Evolutionary conservation across 2,888 invertebrate genomes (phyloP).

Genomic region (Drosophila macrospina): DNA sequence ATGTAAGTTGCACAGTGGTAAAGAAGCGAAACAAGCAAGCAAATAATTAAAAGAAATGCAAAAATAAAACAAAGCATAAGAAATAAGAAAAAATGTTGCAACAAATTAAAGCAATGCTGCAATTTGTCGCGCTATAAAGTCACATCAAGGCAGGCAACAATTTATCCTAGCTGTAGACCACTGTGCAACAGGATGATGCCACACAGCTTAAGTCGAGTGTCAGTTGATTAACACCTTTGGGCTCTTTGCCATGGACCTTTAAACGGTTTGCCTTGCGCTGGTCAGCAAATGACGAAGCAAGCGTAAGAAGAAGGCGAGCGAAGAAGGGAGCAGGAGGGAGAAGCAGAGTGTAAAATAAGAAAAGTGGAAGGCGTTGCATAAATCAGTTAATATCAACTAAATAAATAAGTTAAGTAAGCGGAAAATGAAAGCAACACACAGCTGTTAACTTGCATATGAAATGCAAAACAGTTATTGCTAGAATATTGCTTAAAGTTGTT

Average conservation of each 20-base stretch:
- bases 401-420: background rate
- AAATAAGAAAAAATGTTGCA: background rate
- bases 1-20: slow-evolving; percentile 49
- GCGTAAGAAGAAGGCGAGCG: no score
- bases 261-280: slow-evolving; percentile 44
- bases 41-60: background rate
- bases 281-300: slow-evolving; percentile 21
- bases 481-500: background rate
- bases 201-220: slow-evolving; percentile 40
- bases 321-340: no score
- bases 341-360: no score
- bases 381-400: slow-evolving; percentile 48
- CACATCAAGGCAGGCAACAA: no score
- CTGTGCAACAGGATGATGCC: slow-evolving; percentile 39
- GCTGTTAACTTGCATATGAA: background rate
- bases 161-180: slow-evolving; percentile 16
- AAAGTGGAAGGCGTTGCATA: slow-evolving; percentile 9
- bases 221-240: slow-evolving; percentile 67
- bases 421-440: background rate
- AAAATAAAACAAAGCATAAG: background rate
- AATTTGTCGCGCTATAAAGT: no score
- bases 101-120: no score
- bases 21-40: background rate
- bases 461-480: background rate
- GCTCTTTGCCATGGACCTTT: slow-evolving; percentile 37